These are phyloP conservation scores for Centropus unirufus DNA, from an alignment of 2,113 vertebrate species.

Conservation along the genomic window DNA sequence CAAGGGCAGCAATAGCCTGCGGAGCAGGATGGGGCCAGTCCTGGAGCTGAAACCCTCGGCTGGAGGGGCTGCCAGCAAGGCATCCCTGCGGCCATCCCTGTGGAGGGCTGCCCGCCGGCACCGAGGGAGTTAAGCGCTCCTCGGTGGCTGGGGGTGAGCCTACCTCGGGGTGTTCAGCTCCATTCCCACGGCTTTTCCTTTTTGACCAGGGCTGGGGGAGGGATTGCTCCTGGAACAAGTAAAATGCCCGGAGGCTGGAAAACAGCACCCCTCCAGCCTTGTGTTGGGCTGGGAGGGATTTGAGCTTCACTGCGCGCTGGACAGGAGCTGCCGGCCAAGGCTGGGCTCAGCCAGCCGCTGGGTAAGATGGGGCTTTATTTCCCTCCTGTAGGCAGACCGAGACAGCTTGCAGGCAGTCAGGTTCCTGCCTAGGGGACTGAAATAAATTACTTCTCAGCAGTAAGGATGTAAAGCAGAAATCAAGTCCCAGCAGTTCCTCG, in stretches of 20 bases:
- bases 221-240: conserved; percentile 8
- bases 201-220: conserved; percentile 44
- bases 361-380: background rate
- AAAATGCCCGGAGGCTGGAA: conserved; percentile 36
- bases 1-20: background rate
- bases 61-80: background rate
- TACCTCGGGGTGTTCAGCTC: conserved; percentile 38
- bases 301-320: background rate
- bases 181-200: conserved; percentile 67
- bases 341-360: background rate
- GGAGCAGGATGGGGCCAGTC: background rate
- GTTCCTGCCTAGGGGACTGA: background rate
- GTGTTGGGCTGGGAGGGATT: background rate
- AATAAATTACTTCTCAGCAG: background rate
- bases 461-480: background rate
- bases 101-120: background rate
- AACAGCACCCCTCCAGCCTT: background rate
- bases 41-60: background rate
- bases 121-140: conserved; percentile 36
- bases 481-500: background rate
- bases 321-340: background rate
- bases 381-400: background rate
- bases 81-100: accelerated
- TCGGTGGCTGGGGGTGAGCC: background rate
- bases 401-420: background rate